Percentiles rank a stretch among this genome's conserved stretches.
These are phyloP conservation scores for Drosophila planitibia DNA, from an alignment of 2,888 invertebrate genomes.

Conservation along the genomic window DNA sequence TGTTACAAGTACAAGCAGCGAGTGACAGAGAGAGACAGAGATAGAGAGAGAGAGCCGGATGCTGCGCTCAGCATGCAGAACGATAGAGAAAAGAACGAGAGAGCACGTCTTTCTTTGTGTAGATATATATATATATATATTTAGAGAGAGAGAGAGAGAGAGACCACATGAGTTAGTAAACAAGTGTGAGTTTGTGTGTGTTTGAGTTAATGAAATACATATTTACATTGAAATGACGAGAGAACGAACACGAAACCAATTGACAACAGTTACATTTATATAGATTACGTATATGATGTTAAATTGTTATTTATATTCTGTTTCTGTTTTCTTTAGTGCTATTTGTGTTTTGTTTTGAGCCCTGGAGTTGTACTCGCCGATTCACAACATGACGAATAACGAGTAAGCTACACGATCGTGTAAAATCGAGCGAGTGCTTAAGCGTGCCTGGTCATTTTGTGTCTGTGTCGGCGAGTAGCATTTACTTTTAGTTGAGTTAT, in stretches of 20 bases:
- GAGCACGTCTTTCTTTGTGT: constrained; percentile 5
- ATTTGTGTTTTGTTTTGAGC: constrained; percentile 31
- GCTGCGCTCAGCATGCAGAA: constrained; percentile 34
- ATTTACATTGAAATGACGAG: constrained; percentile 35
- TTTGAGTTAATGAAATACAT: constrained; percentile 30
- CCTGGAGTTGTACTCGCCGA: constrained; percentile 69
- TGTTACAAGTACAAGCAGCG: background rate
- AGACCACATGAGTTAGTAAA: background rate
- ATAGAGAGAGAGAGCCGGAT: constrained; percentile 27
- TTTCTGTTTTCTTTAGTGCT: constrained; percentile 3
- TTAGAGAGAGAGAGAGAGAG: background rate
- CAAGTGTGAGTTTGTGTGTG: background rate
- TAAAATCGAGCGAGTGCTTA: constrained; percentile 25
- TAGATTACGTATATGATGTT: constrained; percentile 13
- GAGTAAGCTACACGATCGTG: constrained; percentile 37
- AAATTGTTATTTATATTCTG: constrained; percentile 9
- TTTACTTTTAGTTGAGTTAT: constrained; percentile 16
- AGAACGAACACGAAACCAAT: constrained; percentile 45
- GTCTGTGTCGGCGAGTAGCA: constrained; percentile 52
- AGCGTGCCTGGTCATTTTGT: constrained; percentile 63
- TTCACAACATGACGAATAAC: constrained; percentile 66
- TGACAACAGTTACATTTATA: constrained; percentile 51
- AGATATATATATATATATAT: background rate
- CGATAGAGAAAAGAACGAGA: constrained; percentile 14
- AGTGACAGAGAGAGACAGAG: background rate